Evolutionary conservation across 1,140 invertebrate species (phyloP).

Genomic region (Drosophila repletoides): DNA sequence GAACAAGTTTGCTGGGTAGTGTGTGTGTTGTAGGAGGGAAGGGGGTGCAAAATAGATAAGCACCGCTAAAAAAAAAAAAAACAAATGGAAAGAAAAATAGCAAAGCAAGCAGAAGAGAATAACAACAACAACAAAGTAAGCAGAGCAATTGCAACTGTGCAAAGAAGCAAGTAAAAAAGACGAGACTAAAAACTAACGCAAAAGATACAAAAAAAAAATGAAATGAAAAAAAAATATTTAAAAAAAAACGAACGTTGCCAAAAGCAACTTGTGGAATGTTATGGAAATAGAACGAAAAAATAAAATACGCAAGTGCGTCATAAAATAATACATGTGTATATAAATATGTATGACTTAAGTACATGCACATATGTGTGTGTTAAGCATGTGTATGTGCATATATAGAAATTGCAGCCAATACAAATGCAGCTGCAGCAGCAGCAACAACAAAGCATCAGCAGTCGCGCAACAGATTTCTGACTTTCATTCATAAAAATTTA

Average conservation of each 20-base stretch:
- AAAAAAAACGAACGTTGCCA: too few relatives aligned
- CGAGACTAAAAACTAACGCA: conserved; percentile 19
- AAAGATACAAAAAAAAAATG: too few relatives aligned
- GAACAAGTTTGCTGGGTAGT: background rate
- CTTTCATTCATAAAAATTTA: conserved; percentile 72
- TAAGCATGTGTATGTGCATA: background rate
- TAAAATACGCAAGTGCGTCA: conserved; percentile 6
- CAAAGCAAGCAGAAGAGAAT: background rate
- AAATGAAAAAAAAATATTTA: too few relatives aligned
- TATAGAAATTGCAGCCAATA: background rate
- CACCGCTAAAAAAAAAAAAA: conserved; percentile 9
- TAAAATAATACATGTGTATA: background rate
- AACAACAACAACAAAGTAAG: conserved; percentile 5
- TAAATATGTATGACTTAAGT: too few relatives aligned
- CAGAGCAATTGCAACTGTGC: too few relatives aligned
- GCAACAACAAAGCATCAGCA: conserved; percentile 19
- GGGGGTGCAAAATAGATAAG: conserved; percentile 17
- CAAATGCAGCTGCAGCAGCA: conserved; percentile 11
- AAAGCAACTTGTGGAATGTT: conserved; percentile 71
- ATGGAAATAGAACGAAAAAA: conserved; percentile 51
- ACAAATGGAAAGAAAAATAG: conserved; percentile 2
- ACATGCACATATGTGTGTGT: conserved; percentile 13
- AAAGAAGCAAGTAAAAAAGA: too few relatives aligned
- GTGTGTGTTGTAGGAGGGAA: too few relatives aligned
- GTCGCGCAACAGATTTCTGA: conserved; percentile 52